Evolutionary conservation across 2,113 vertebrate genomes (phyloP), one percentile per base, ranked within the genome.

Genomic region (Pao palembangensis): DNA sequence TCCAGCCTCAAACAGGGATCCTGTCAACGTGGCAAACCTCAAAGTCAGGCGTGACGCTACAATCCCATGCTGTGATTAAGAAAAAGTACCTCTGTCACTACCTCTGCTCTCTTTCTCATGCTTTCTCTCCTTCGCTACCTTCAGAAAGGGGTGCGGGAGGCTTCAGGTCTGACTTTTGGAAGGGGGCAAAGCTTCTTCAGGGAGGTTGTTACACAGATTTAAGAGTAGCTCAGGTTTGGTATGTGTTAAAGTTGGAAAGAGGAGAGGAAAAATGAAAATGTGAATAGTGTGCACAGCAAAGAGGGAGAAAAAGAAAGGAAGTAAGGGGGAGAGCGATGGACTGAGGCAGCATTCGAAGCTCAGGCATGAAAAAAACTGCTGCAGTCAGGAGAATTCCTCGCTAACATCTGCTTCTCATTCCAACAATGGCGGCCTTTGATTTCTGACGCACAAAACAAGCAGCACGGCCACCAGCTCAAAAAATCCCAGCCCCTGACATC

Each of bases 331-430:
- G 53, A 38, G 34, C 34, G 34, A 38, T 38, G 34, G 34, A 4
- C 10, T 1, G 61, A 78, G 67, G 69, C 68, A 63, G 69, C 20
- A 28, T 52, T 75, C 60, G 51, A 71, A 80, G 79, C 77, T 67
- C 25, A 68, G 67, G 70, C 75, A 76, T 58, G 73, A 78, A 84
- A 87, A 78, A 92, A 91, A 92, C 69, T 43, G 91, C 93, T 92
- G 90, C 87, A 92, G 86, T 91, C 87, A 86, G 89, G 90, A 85
- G 90, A 93, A 94, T 90, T 92, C 84, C 89, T 84, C 86, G 76
- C 85, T 46, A 90, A 93, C 93, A 94, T 95, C 94, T 96, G 93
- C 91, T 94, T 93, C 93, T 93, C 90, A 80, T 95, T 95, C 88
- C 82, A 73, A 96, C 94, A 95, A 92, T 88, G 83, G 80, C 78